Evolutionary conservation across 2,888 invertebrate species (phyloP).

Genomic region (Trachelus troglodyta): DNA sequence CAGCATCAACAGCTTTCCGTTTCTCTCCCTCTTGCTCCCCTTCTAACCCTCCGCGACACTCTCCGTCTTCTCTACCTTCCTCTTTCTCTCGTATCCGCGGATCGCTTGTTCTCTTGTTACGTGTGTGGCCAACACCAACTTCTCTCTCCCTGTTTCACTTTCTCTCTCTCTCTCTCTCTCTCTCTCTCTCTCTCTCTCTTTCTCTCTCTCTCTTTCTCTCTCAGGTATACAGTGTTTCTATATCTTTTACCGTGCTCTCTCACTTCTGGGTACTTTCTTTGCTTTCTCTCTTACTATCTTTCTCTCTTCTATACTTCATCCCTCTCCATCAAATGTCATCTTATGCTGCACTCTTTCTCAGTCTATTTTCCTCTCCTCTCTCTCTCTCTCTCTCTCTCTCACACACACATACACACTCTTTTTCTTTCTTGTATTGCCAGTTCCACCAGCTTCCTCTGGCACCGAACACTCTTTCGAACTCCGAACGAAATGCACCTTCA

Average conservation of each 20-base stretch:
- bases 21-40: constrained; percentile 3
- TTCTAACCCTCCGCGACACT: constrained; percentile 14
- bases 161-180: constrained; percentile 8
- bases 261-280: neutral
- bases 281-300: constrained; percentile 3
- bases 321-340: neutral
- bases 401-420: neutral
- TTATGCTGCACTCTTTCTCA: constrained; percentile 18
- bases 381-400: constrained; percentile 6
- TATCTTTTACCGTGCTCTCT: constrained; percentile 5
- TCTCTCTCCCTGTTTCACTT: neutral
- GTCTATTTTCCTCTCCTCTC: neutral
- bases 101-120: constrained; percentile 14
- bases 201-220: constrained; percentile 17
- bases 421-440: constrained; percentile 8
- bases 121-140: constrained; percentile 24
- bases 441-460: constrained; percentile 5
- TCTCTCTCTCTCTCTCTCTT: constrained; percentile 9
- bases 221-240: neutral
- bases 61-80: constrained; percentile 1
- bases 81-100: constrained; percentile 9
- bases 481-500: constrained; percentile 6
- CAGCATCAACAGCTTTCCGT: neutral
- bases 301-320: neutral
- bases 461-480: neutral